Evolutionary conservation across 1,140 invertebrate genomes (phyloP), one percentile per base, ranked within the genome.

Genomic region (Dreissena polymorpha): DNA sequence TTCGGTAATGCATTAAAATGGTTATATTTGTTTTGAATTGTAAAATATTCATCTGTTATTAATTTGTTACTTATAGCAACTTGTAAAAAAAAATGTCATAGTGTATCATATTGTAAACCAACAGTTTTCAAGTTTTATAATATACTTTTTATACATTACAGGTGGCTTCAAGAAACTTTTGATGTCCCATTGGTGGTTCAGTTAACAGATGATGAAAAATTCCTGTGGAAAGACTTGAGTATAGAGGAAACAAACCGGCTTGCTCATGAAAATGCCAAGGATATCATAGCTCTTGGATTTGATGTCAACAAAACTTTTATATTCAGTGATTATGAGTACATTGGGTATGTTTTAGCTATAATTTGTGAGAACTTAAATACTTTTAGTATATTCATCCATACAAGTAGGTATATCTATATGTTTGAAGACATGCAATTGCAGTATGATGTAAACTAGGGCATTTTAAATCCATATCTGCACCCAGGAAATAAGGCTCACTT

Each of bases 241-340:
- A 90, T 99, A 25, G 98, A 99, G 89, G 96, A 99, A 85, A 95
- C 97, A 0, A 95, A 97, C 60, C 95, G 96, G 91, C 94, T 99
- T 90, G 96, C 97, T 0, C 94, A 95, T 81, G 96, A 97, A 91
- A 99, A 99, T 94, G 96, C 97, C 0, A 99, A 99, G 94, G 99
- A 99, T 93, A 99, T 99, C 71, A 98, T 99, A 87, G 98, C 99
- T 14, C 96, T 97, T 90, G 99, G 98, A n/a, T 99, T 99, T 94
- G 96, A 99, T 94, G 89, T 95, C 0, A 94, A 97, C 2, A 99
- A 99, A 89, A 99, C 99, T 0, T 99, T 99, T 92, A 99, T 99
- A 83, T 99, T 99, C 90, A 97, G 96, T 76, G 96, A 99, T 94
- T 94, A 99, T 67, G 95, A 97, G 84, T 99, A 97, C 93, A 98